Conservation (phyloP, 2,113 vertebrate genomes). For the Cinclus cinclus region DNA sequence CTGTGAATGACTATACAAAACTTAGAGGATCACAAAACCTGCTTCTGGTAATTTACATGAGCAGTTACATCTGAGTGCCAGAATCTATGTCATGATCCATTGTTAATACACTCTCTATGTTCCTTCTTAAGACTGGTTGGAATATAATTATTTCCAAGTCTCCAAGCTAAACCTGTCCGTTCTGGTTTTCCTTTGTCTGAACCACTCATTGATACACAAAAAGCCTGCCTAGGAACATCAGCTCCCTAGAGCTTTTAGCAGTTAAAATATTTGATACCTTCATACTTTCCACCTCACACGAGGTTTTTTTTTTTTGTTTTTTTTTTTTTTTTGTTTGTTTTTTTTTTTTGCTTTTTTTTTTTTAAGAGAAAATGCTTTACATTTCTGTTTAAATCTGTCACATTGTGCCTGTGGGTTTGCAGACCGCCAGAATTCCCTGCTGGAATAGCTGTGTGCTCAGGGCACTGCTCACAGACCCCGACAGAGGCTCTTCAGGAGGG, state of each 20-base stretch:
- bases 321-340: background rate
- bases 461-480: background rate
- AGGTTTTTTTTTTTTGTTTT: background rate
- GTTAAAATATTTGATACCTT: background rate
- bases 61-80: conserved; percentile 26
- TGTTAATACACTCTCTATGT: conserved; percentile 9
- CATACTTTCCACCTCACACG: background rate
- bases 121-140: background rate
- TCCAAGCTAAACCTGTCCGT: conserved; percentile 27
- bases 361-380: background rate
- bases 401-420: background rate
- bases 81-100: conserved; percentile 32
- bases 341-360: background rate
- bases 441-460: background rate
- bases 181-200: conserved; percentile 27
- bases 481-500: background rate
- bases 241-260: conserved; percentile 5
- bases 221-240: background rate
- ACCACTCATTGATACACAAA: background rate
- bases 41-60: conserved; percentile 51
- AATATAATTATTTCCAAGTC: conserved; percentile 36
- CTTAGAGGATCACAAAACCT: conserved; percentile 29
- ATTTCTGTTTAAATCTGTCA: background rate
- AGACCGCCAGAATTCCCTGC: background rate
- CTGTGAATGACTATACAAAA: conserved; percentile 58